These are phyloP conservation scores for Pyxicephalus adspersus DNA, from an alignment of 2,113 vertebrate species.

Conservation along the genomic window DNA sequence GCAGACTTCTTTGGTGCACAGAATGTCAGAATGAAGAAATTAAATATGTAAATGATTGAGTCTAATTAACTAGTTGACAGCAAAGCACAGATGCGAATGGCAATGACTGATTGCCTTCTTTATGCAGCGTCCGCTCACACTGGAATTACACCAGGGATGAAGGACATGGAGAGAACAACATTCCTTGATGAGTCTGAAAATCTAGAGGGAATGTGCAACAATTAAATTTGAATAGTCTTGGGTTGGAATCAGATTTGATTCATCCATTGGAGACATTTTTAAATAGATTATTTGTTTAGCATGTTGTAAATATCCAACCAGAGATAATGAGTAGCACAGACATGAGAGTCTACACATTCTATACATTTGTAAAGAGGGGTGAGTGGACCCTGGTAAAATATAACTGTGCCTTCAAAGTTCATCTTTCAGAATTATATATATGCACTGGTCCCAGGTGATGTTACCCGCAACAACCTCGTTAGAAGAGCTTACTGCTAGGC, in stretches of 20 bases:
- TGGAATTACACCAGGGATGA: conserved; percentile 58
- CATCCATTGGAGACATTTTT: background rate
- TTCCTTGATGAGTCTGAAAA: conserved; percentile 59
- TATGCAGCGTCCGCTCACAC: conserved; percentile 72
- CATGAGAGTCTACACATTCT: background rate
- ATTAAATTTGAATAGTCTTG: conserved; percentile 9
- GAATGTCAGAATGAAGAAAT: conserved; percentile 87
- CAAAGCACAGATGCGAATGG: conserved; percentile 87
- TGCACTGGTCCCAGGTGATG: too few relatives aligned
- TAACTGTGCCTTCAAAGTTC: too few relatives aligned
- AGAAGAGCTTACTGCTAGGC: too few relatives aligned
- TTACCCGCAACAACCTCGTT: too few relatives aligned
- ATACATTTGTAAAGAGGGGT: too few relatives aligned
- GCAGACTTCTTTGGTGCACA: conserved; percentile 69
- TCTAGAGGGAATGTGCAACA: conserved; percentile 17
- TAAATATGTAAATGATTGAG: conserved; percentile 93
- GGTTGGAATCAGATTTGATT: conserved; percentile 6
- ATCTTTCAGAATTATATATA: too few relatives aligned
- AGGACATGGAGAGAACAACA: conserved; percentile 61
- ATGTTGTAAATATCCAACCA: background rate
- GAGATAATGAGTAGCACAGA: background rate
- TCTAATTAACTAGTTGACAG: conserved; percentile 94
- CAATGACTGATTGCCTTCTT: conserved; percentile 90
- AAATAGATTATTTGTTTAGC: background rate
- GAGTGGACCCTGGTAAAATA: too few relatives aligned